Base-by-base conservation (phyloP, 2,888 invertebrate species). In the Cotesia congregata region DNA sequence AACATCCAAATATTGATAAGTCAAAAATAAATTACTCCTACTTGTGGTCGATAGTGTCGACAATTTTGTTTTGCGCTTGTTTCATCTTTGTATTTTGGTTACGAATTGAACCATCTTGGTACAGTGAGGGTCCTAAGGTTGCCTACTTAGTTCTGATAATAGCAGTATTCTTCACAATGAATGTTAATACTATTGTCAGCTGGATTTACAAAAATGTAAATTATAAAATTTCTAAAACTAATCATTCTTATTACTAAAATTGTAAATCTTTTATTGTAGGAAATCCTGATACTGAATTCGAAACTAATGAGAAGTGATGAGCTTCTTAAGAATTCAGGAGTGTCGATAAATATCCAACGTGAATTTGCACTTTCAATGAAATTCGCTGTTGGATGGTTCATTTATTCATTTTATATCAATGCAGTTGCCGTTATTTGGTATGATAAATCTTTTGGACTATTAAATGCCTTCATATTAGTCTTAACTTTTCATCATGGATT, bases 241-340 rank as follows among this genome's bases (percentile, higher is more conserved):
- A 17, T 17, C 17, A 17, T 17, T 30, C 2, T 30, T 30, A 30
- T 30, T 30, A 30, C 2, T 30, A 2, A 30, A 30, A 30, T 30
- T 30, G 2, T 30, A 3, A 30, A 30, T 30, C 2, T 30, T 30
- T 30, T 30, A 3, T 3, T 30, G 4, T 50, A 78, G 78, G 65
- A n/a, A 77, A 40, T n/a, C 6, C 7, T 3, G 5, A 20, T 62
- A 9, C 2, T 74, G 0, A 50, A 74, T 15, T 5, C 50, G 12
- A 60, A 74, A 15, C 39, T 77, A n/a, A 41, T 1, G 17, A 73
- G 60, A 15, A 41, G 72, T 41, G 79, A 78, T 6, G 74, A 79
- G 4, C 78, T 72, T 1, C 75, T 83, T 3, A 40, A 60, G 12
- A 64, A 77, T 50, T 30, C 83, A 3, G 80, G 80, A 6, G 62